Base-by-base conservation (phyloP, 2,888 invertebrate species). In the Philonicus albiceps region DNA sequence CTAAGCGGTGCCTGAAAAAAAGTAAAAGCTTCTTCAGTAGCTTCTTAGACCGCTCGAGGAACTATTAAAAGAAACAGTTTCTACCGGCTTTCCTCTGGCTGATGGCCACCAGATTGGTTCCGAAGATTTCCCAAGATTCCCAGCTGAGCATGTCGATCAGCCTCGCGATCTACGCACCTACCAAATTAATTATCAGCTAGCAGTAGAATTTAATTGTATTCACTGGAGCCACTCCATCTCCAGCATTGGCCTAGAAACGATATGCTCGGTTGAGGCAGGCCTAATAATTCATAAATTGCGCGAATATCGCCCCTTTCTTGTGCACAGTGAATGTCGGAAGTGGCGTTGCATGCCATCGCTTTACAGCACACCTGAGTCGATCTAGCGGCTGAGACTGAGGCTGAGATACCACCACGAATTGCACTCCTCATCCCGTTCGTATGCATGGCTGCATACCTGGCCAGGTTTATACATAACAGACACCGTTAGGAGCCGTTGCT, bases 361-460 rank as follows among this genome's bases (percentile, higher is more conserved):
- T 27, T 64, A 27, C 22, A 64, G 19, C 64, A 22, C 64, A 64
- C 64, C 64, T 74, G 34, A 30, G 31, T n/a, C 74, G 11, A 74
- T n/a, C 7, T 74, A 74, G 74, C 40, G 16, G 30, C 40, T 16
- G 27, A 43, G 5, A 30, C 37, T 31, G 31, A 31, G 5, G 19
- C 43, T 8, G 27, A 22, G 30, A 30, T 13, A n/a, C n/a, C n/a
- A n/a, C 53, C 31, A n/a, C 80, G 40, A 43, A 43, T 1, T 80
- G 80, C 80, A 80, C 49, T 80, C 27, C 30, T 27, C 30, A 30
- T 34, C 27, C 53, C 53, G 27, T 27, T 30, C 34, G 31, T 72
- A 31, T 37, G 81, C 81, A 64, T 83, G 83, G 34, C 72, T 83
- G 83, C 83, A 83, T 83, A 40, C 80, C 53, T 49, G 49, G 22